Evolutionary conservation across 2,113 vertebrate species (phyloP).

Genomic region (Falcunculus frontatus): DNA sequence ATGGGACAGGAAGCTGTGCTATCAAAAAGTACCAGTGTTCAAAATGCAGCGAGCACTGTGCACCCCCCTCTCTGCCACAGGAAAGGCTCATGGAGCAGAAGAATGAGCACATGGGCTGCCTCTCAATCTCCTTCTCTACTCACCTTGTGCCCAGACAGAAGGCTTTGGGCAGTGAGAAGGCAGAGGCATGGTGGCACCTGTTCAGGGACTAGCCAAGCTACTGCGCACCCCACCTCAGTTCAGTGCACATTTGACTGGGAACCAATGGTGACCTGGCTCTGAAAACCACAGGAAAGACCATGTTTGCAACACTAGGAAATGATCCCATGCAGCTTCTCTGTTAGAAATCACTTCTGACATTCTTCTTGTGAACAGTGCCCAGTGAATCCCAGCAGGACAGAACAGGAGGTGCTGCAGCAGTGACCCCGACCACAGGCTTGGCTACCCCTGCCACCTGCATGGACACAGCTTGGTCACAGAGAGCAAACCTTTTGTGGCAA

Average conservation of each 20-base stretch:
- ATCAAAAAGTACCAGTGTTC: neutral
- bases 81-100: neutral
- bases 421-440: accelerated
- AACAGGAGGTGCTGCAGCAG: neutral
- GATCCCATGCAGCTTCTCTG: neutral
- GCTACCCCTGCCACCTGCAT: neutral
- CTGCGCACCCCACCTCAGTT: neutral
- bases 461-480: accelerated
- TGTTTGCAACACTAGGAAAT: neutral
- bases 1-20: neutral
- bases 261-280: accelerated
- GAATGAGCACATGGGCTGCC: accelerated
- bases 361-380: neutral
- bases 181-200: neutral
- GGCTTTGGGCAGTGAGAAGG: neutral
- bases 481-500: neutral
- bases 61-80: neutral
- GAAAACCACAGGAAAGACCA: neutral
- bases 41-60: neutral
- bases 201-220: neutral
- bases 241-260: neutral
- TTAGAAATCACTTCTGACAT: neutral
- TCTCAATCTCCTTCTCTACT: neutral
- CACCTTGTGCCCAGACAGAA: neutral
- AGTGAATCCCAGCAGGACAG: neutral